Conservation (phyloP, 1,140 invertebrate genomes). For the Teleopsis dalmanni region DNA sequence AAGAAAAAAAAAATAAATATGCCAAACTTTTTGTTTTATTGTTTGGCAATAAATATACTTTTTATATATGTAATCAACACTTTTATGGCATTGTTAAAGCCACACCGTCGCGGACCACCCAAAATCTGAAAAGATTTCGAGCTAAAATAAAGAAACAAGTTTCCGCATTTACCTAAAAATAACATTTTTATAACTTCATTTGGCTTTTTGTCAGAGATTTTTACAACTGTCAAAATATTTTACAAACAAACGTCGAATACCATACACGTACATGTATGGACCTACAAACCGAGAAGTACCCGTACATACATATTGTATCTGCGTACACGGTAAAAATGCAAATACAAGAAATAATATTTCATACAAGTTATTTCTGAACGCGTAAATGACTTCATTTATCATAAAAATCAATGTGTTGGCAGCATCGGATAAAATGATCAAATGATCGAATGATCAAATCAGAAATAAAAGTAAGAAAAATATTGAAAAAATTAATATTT, state of each 20-base stretch:
- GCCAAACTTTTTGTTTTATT: neutral
- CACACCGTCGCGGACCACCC: conserved; percentile 3
- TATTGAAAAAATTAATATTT: no score
- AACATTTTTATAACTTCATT: conserved; percentile 42
- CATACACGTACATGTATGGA: neutral
- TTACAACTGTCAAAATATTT: conserved; percentile 44
- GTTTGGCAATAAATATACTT: conserved; percentile 1
- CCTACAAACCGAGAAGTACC: neutral
- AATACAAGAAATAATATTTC: no score
- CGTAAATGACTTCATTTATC: conserved; percentile 44
- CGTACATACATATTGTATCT: neutral
- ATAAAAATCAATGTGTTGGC: neutral
- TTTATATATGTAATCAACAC: conserved; percentile 9
- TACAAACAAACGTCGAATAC: no score
- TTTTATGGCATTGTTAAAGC: neutral
- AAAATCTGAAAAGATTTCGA: conserved; percentile 1
- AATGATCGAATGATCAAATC: no score
- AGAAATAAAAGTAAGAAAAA: no score
- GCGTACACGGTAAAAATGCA: neutral
- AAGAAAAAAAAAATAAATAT: no score
- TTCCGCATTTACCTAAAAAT: conserved; percentile 36
- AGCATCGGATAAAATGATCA: no score
- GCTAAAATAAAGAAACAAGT: conserved; percentile 25
- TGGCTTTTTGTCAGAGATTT: conserved; percentile 40
- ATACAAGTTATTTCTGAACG: no score